A percentile compares a stretch with the other conserved stretches of the same genome.
Evolutionary conservation across 2,888 invertebrate species (phyloP).

Genomic region (Lissocephala sabroskyi): DNA sequence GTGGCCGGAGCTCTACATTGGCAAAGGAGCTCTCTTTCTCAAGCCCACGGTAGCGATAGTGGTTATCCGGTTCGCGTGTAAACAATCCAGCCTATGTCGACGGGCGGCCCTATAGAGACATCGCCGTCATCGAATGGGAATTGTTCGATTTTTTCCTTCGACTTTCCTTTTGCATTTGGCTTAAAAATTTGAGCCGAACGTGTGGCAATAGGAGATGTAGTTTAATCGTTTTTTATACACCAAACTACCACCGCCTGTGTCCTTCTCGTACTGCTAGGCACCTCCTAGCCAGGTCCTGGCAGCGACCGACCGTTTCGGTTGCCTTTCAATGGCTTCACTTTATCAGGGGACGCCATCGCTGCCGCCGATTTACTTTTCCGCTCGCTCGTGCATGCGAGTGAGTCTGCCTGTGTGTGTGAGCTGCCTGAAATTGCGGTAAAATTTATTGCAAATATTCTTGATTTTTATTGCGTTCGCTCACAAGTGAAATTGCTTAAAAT

Average conservation of each 20-base stretch:
- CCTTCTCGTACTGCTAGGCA: too few species aligned
- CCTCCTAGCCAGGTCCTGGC: not conserved
- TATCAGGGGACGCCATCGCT: conserved; percentile 51
- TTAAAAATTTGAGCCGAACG: too few species aligned
- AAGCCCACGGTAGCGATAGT: conserved; percentile 14
- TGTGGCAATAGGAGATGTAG: conserved; percentile 43
- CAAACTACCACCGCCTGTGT: too few species aligned
- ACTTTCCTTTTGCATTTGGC: too few species aligned
- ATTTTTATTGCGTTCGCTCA: conserved; percentile 68
- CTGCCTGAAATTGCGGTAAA: conserved; percentile 43
- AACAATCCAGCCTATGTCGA: conserved; percentile 42
- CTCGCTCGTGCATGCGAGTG: conserved; percentile 6
- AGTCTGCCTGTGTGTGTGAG: conserved; percentile 8
- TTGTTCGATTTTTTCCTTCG: too few species aligned
- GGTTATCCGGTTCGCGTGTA: conserved; percentile 32
- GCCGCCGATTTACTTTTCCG: conserved; percentile 51
- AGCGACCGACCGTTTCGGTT: conserved; percentile 26
- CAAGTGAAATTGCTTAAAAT: conserved; percentile 67
- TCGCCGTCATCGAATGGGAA: too few species aligned
- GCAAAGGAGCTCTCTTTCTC: too few species aligned
- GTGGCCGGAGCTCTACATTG: too few species aligned
- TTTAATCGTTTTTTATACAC: conserved; percentile 66
- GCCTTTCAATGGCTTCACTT: conserved; percentile 48
- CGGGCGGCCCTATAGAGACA: too few species aligned
- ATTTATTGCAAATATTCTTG: conserved; percentile 69